Percentiles rank a stretch among this genome's conserved stretches.
Evolutionary conservation across 2,113 vertebrate genomes (phyloP).

Genomic region (Sinocyclocheilus anophthalmus): DNA sequence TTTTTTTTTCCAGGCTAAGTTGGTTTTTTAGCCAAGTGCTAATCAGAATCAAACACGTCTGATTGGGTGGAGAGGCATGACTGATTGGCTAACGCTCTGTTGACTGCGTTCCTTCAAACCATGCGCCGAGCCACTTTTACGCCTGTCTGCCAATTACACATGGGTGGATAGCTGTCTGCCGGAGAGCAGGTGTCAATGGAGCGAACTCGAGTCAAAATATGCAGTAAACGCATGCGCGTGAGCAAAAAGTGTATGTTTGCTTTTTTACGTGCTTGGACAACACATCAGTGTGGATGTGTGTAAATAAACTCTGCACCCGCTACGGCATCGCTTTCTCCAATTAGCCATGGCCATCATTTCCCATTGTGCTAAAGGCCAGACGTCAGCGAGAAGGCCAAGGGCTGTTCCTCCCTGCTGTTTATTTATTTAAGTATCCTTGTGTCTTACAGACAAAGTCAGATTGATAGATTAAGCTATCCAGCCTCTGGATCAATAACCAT

Average conservation of each 20-base stretch:
- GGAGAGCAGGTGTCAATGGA: conserved; percentile 56
- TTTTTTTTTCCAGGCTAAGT: conserved; percentile 52
- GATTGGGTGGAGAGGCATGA: conserved; percentile 61
- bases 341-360: conserved; percentile 57
- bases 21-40: conserved; percentile 53
- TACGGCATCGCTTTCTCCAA: conserved; percentile 52
- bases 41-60: conserved; percentile 62
- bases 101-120: conserved; percentile 49
- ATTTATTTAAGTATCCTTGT: conserved; percentile 57
- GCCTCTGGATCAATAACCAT: conserved; percentile 52
- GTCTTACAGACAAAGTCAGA: conserved; percentile 57
- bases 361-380: conserved; percentile 53
- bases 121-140: conserved; percentile 52
- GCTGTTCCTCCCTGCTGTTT: conserved; percentile 42
- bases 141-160: conserved; percentile 57
- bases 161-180: conserved; percentile 48
- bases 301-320: conserved; percentile 37
- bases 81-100: conserved; percentile 61
- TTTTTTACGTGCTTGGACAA: not conserved
- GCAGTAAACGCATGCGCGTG: not conserved
- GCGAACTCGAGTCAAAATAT: conserved; percentile 43
- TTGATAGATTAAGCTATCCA: conserved; percentile 63
- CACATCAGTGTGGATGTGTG: not conserved
- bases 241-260: not conserved
- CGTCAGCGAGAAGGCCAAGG: conserved; percentile 45